Evolutionary conservation across 2,888 invertebrate genomes (phyloP).

Genomic region (Drosophila buzzatii): DNA sequence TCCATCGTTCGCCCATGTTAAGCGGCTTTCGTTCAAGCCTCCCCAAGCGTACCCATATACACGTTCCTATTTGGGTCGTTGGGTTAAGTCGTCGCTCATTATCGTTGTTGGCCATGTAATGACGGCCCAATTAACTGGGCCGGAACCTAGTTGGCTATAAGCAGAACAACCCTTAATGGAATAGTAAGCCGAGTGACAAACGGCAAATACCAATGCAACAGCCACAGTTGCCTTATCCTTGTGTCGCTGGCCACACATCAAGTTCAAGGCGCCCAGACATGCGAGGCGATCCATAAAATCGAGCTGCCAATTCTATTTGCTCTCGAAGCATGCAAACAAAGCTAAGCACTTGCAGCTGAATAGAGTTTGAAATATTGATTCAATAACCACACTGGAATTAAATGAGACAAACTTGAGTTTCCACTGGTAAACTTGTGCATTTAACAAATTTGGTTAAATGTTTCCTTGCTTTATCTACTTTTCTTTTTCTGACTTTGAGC

Average conservation of each 20-base stretch:
- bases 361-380: conserved; percentile 45
- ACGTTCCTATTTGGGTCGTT: conserved; percentile 42
- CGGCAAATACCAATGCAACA: conserved; percentile 29
- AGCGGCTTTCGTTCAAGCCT: conserved; percentile 38
- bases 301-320: conserved; percentile 28
- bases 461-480: no score
- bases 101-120: conserved; percentile 38
- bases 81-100: conserved; percentile 37
- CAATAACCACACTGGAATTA: conserved; percentile 7
- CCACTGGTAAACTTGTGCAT: neutral
- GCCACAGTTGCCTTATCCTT: conserved; percentile 28
- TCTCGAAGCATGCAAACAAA: neutral
- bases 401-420: neutral
- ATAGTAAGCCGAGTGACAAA: conserved; percentile 16
- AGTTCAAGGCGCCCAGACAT: conserved; percentile 60
- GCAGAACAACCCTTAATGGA: conserved; percentile 22
- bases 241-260: conserved; percentile 32
- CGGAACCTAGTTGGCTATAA: conserved; percentile 6
- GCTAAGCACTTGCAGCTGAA: conserved; percentile 18
- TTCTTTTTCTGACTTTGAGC: no score
- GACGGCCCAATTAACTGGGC: conserved; percentile 46
- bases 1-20: conserved; percentile 21
- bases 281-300: conserved; percentile 38
- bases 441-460: neutral
- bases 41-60: neutral